Conservation (phyloP, 2,888 invertebrate species). For the Rhagium mordax region DNA sequence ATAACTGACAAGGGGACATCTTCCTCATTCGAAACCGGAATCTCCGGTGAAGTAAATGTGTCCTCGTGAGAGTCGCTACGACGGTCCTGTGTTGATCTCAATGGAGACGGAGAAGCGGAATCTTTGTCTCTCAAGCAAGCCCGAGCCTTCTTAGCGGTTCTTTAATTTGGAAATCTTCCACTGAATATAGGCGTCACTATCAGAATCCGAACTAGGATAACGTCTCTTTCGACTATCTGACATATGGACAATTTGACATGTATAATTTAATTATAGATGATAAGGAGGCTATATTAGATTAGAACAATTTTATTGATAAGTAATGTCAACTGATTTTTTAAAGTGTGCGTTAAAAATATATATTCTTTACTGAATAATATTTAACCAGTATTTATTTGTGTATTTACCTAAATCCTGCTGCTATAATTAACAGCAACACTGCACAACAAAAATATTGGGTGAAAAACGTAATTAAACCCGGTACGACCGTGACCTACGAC, state of each 20-base stretch:
- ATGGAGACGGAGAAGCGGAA: not conserved
- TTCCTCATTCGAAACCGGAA: slow-evolving; percentile 27
- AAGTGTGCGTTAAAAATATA: too few relatives aligned
- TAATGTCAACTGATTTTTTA: too few relatives aligned
- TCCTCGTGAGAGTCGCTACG: slow-evolving; percentile 1
- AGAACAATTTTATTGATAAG: too few relatives aligned
- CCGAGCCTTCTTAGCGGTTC: slow-evolving; percentile 12
- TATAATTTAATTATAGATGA: too few relatives aligned
- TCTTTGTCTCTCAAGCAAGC: not conserved
- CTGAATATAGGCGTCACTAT: slow-evolving; percentile 23
- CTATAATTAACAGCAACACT: not conserved
- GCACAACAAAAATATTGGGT: not conserved
- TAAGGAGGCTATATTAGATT: too few relatives aligned
- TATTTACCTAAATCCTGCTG: too few relatives aligned
- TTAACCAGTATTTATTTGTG: too few relatives aligned
- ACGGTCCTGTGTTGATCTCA: not conserved
- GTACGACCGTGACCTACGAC: not conserved
- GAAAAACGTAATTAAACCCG: not conserved
- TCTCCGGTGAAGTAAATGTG: slow-evolving; percentile 13
- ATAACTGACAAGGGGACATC: slow-evolving; percentile 33
- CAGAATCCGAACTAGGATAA: slow-evolving; percentile 15
- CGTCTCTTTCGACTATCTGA: not conserved
- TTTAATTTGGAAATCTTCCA: slow-evolving; percentile 33
- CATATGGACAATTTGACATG: too few relatives aligned
- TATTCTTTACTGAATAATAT: slow-evolving; percentile 2